Base-by-base conservation (phyloP, 2,888 invertebrate genomes). In the Leucoptera coffeella region DNA sequence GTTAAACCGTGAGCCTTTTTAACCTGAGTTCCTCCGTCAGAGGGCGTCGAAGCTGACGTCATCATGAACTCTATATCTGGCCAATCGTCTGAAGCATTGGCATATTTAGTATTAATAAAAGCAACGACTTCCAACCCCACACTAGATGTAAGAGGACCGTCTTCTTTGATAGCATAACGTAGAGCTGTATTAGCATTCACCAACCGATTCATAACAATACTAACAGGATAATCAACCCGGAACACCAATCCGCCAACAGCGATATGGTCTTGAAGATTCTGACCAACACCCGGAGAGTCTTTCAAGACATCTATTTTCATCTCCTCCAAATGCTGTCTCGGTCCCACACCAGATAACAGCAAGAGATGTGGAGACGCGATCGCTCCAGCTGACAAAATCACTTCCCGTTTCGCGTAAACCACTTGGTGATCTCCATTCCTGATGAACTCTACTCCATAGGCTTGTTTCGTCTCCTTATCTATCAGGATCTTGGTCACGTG, bases 11-110 rank as follows among this genome's bases (percentile, higher is more conserved):
- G 90, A 0, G 90, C 90, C 21, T 65, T 76, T 43, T 85, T 85
- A 0, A 85, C 81, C 47, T 85, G 82, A 0, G 80, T 77, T 0
- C 90, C 89, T n/a, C 87, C 89, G 42, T 91, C 90, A 1, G 88
- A 86, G 25, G 78, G 81, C 0, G 86, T 85, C 0, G 86, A 85
- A 1, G 85, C 78, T 14, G 89, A 85, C 1, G 88, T 85, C 57
- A 91, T 64, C 86, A 92, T 91, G 43, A 91, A 88, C 46, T 90
- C 89, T 33, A 92, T 88, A 44, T 92, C 92, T 0, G 92, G 91
- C 87, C 89, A 91, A 48, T 92, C 91, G 29, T 90, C 87, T 1
- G 82, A 76, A 28, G 80, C 73, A 45, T 91, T 92, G 0, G 88
- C 88, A 46, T 89, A 91, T 55, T 90, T 91, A 1, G 91, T 90